Evolutionary conservation across 53 echinoderm and acorn worm species (phyloP).

Genomic region (Crossaster papposus): DNA sequence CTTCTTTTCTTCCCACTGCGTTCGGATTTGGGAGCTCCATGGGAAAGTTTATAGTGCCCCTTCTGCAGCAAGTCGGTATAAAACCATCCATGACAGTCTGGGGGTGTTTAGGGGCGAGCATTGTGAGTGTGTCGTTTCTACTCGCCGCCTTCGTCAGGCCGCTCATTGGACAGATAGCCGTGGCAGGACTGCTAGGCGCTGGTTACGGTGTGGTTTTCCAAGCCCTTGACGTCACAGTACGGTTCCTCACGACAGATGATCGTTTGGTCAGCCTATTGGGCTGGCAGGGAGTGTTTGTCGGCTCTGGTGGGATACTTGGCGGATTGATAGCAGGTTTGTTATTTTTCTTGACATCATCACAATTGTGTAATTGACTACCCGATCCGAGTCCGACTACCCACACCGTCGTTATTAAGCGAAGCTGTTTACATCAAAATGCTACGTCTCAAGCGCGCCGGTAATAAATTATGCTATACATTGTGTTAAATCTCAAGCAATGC

Average conservation of each 20-base stretch:
- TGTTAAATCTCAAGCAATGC: no score
- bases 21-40: not conserved
- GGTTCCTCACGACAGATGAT: not conserved
- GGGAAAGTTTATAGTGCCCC: not conserved
- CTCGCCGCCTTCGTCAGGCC: not conserved
- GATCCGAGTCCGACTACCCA: not conserved
- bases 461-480: no score
- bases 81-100: not conserved
- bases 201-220: not conserved
- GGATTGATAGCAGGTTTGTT: not conserved
- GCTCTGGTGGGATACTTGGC: not conserved
- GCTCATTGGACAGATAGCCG: not conserved
- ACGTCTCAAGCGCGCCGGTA: no score
- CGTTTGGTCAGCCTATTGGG: not conserved
- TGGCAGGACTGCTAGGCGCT: not conserved
- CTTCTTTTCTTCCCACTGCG: not conserved
- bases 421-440: not conserved
- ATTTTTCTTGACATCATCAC: no score
- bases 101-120: not conserved
- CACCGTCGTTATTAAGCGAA: not conserved
- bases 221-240: not conserved
- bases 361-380: no score
- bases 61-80: not conserved
- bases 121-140: not conserved
- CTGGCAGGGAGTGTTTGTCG: not conserved